A percentile compares a stretch with the other conserved stretches of the same genome.
These are phyloP conservation scores for Xenus cinereus DNA, from an alignment of 2,113 vertebrate species.

Conservation along the genomic window DNA sequence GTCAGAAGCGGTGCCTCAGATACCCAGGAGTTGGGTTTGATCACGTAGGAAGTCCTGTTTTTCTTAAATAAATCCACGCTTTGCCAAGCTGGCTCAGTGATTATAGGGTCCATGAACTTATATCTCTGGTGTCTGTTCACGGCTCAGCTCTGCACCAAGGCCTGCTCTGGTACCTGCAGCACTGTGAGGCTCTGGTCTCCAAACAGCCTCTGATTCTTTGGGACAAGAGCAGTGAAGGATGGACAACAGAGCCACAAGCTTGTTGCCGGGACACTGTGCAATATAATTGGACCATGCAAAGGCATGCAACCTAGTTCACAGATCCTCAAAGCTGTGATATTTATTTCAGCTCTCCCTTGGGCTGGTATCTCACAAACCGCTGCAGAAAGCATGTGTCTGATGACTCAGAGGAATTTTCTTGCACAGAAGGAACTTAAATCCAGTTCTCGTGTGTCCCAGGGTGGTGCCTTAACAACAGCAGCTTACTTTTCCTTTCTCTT, in stretches of 20 bases:
- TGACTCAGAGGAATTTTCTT: conserved; percentile 16
- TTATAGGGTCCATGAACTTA: not conserved
- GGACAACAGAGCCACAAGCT: not conserved
- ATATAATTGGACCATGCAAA: not conserved
- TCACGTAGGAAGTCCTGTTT: not conserved
- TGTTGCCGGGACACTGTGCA: not conserved
- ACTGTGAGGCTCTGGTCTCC: not conserved
- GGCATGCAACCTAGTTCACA: not conserved
- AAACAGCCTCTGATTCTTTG: not conserved
- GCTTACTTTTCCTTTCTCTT: conserved; percentile 32
- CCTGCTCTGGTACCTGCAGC: not conserved
- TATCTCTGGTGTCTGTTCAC: not conserved
- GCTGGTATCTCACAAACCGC: not conserved
- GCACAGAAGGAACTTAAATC: not conserved
- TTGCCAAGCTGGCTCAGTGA: not conserved
- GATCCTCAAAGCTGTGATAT: not conserved
- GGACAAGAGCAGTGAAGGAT: not conserved
- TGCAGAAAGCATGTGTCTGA: not conserved
- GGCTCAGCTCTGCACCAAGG: not conserved
- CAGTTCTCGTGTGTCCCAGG: not conserved
- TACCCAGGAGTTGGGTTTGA: not conserved
- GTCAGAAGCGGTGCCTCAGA: not conserved
- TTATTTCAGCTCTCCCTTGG: not conserved
- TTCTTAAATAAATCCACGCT: not conserved
- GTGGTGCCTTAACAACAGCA: not conserved